phyloP scores from a whole-genome alignment of 1,140 invertebrate genomes.

The Microplitis demolitor region DNA sequence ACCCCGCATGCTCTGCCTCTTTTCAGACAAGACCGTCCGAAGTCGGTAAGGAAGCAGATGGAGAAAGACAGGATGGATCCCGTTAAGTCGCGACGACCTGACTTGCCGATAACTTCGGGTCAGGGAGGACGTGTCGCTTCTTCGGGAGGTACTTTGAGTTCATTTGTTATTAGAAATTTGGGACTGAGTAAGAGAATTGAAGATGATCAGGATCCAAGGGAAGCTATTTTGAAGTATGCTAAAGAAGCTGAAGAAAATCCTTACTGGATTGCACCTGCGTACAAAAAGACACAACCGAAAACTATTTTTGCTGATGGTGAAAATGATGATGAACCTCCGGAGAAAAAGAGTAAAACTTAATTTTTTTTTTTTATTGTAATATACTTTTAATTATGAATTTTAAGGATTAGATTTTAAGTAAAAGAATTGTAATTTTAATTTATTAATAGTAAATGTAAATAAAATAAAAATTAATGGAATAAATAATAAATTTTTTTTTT shows the following conservation, averaged over 20 bases:
- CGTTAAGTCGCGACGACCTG: conserved; percentile 89
- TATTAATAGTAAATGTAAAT: no score
- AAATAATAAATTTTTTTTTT: no score
- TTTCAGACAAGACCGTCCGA: conserved; percentile 90
- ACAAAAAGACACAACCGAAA: conserved; percentile 82
- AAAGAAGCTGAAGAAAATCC: conserved; percentile 97
- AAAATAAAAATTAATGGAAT: no score
- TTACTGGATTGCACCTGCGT: conserved; percentile 93
- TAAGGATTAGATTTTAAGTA: no score
- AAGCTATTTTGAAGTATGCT: conserved; percentile 95
- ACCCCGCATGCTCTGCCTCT: conserved; percentile 95
- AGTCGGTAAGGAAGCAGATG: conserved; percentile 88
- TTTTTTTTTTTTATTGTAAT: neutral
- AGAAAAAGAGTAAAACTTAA: conserved; percentile 24
- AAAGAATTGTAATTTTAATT: no score
- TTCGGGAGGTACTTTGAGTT: conserved; percentile 94
- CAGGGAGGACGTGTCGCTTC: conserved; percentile 90
- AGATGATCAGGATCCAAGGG: conserved; percentile 95
- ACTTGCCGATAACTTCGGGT: conserved; percentile 89
- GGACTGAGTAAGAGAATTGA: conserved; percentile 92
- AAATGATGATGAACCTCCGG: conserved; percentile 57
- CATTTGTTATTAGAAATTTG: conserved; percentile 95
- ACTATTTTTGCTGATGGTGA: conserved; percentile 74
- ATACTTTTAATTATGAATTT: no score
- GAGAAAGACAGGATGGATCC: conserved; percentile 92